Percentiles rank a stretch among this genome's conserved stretches.
phyloP scores from a whole-genome alignment of 92 coral and sea anemone species.

The Hydrozoanthus gracilis region DNA sequence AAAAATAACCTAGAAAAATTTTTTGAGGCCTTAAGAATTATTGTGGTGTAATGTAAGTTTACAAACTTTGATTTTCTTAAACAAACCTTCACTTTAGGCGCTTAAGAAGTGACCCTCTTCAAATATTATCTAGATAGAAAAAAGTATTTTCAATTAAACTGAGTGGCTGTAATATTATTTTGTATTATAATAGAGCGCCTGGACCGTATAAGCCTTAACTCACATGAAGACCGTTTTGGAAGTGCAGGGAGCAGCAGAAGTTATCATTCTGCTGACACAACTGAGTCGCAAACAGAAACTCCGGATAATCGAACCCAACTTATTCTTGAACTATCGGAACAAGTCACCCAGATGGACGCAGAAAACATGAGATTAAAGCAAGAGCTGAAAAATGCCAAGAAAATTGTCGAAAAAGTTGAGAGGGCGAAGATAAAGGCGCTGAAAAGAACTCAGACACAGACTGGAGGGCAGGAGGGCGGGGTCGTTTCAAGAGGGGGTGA shows the following conservation, averaged over 20 bases:
- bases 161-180: background rate
- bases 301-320: slow-evolving; percentile 70
- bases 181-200: slow-evolving; percentile 53
- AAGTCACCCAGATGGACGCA: slow-evolving; percentile 73
- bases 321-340: slow-evolving; percentile 77
- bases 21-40: too few species aligned
- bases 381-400: slow-evolving; percentile 68
- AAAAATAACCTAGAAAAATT: too few species aligned
- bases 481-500: slow-evolving; percentile 3
- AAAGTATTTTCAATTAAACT: too few species aligned
- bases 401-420: slow-evolving; percentile 69
- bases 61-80: too few species aligned
- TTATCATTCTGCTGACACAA: slow-evolving; percentile 1
- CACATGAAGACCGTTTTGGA: slow-evolving; percentile 59
- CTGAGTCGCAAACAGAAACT: slow-evolving; percentile 34
- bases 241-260: slow-evolving; percentile 57
- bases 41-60: too few species aligned
- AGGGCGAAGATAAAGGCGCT: slow-evolving; percentile 52
- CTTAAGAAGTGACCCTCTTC: too few species aligned
- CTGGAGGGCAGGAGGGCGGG: background rate
- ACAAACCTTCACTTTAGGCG: too few species aligned
- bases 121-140: too few species aligned
- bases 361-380: slow-evolving; percentile 68
- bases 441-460: slow-evolving; percentile 28
- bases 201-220: slow-evolving; percentile 62